phyloP scores from a whole-genome alignment of 2,888 invertebrate species.

The Neoscelio sp. region DNA sequence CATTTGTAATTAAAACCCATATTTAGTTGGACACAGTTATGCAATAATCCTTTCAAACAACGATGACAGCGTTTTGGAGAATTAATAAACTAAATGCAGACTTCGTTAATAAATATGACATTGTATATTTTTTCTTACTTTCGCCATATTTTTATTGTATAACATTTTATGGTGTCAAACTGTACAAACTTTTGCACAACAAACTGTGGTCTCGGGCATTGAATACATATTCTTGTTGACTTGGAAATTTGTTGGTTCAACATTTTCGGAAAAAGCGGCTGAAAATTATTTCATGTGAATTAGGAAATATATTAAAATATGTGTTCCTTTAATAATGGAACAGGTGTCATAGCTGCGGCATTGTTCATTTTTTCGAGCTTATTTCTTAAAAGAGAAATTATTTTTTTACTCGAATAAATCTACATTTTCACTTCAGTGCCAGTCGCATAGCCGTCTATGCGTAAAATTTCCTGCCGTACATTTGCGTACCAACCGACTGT shows the following conservation, averaged over 20 bases:
- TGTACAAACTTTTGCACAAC: no score
- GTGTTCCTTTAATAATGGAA: no score
- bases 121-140: no score
- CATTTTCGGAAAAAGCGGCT: no score
- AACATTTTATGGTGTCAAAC: no score
- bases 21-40: conserved; percentile 46
- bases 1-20: conserved; percentile 58
- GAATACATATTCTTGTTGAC: no score
- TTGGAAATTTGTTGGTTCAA: no score
- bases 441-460: conserved; percentile 54
- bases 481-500: conserved; percentile 61
- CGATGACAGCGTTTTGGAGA: background rate
- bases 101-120: conserved; percentile 19
- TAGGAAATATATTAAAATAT: no score
- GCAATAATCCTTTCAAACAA: conserved; percentile 18
- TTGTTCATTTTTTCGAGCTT: conserved; percentile 1
- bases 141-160: no score
- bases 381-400: conserved; percentile 29
- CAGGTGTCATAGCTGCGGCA: background rate
- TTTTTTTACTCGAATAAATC: conserved; percentile 64
- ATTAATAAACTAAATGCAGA: conserved; percentile 37
- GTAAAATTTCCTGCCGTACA: conserved; percentile 59
- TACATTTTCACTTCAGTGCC: conserved; percentile 56
- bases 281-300: no score
- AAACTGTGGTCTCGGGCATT: no score